Conservation (phyloP, 2,888 invertebrate genomes). For the Drosophila nr. perissopoda region DNA sequence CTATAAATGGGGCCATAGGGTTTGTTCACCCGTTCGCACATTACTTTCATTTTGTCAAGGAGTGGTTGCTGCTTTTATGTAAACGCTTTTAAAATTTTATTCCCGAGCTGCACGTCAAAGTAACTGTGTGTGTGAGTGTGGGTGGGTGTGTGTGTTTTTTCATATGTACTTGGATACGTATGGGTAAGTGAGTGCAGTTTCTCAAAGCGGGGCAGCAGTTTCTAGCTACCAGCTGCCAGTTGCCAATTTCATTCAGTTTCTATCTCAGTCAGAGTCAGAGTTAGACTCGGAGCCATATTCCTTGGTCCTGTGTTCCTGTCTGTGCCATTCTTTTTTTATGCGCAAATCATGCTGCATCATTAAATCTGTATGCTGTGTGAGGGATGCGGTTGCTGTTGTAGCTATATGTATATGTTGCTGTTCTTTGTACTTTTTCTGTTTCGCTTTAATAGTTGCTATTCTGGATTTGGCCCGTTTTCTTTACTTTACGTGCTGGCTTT, state of each 20-base stretch:
- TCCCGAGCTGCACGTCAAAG: constrained; percentile 45
- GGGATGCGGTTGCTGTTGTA: constrained; percentile 43
- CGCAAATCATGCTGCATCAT: constrained; percentile 81
- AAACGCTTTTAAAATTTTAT: constrained; percentile 62
- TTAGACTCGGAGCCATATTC: constrained; percentile 7
- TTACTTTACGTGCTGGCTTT: constrained; percentile 40
- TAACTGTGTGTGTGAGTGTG: constrained; percentile 8
- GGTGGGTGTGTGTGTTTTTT: constrained; percentile 8
- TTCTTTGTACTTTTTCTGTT: constrained; percentile 29
- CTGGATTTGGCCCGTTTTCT: constrained; percentile 16
- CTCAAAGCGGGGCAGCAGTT: constrained; percentile 69
- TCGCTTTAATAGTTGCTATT: constrained; percentile 67
- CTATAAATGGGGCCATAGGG: constrained; percentile 28
- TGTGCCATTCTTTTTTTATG: constrained; percentile 66
- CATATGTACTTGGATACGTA: constrained; percentile 12
- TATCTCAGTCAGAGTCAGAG: constrained; percentile 22
- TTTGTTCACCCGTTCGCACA: constrained; percentile 63
- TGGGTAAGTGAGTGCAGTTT: constrained; percentile 58
- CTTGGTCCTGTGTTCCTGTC: constrained; percentile 32
- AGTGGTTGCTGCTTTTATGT: constrained; percentile 28
- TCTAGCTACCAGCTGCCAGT: constrained; percentile 24
- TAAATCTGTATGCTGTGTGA: constrained; percentile 70
- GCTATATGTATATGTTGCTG: background rate
- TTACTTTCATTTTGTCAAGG: constrained; percentile 52
- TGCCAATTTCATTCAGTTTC: constrained; percentile 58